Evolutionary conservation across 1,140 invertebrate species (phyloP).

Genomic region (Solenopsis invicta): DNA sequence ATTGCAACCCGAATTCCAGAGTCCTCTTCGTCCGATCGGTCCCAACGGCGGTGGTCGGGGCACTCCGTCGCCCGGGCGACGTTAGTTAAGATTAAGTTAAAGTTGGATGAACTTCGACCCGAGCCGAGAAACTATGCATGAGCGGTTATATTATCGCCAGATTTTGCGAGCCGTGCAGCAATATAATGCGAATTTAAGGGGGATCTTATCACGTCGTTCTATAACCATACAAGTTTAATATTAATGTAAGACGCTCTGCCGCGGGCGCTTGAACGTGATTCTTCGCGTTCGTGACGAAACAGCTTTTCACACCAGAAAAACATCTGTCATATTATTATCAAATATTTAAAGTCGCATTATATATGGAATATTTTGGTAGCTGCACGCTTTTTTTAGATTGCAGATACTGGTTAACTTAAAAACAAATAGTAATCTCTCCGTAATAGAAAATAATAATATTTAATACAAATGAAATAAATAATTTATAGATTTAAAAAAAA

Average conservation of each 20-base stretch:
- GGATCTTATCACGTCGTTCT: constrained; percentile 53
- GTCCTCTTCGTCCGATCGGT: constrained; percentile 66
- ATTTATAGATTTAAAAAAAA: neutral
- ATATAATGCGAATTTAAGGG: constrained; percentile 62
- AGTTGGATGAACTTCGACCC: constrained; percentile 72
- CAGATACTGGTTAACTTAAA: neutral
- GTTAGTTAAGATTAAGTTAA: constrained; percentile 78
- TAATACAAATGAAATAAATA: neutral
- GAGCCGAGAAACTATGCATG: constrained; percentile 72
- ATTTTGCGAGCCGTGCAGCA: constrained; percentile 62
- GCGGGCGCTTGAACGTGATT: neutral
- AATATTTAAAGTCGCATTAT: neutral
- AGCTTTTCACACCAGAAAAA: neutral
- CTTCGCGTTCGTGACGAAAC: neutral
- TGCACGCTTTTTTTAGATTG: neutral
- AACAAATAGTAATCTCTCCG: neutral
- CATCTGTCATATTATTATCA: neutral
- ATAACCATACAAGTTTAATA: constrained; percentile 46
- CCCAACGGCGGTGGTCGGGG: constrained; percentile 45
- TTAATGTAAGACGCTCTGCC: constrained; percentile 33
- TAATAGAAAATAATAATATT: neutral
- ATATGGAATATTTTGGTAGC: neutral
- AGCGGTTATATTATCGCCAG: constrained; percentile 74
- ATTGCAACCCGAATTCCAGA: constrained; percentile 54
- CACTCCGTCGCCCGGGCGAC: constrained; percentile 52